Evolutionary conservation across 2,888 invertebrate genomes (phyloP).

Genomic region (Pilophorus perplexus): DNA sequence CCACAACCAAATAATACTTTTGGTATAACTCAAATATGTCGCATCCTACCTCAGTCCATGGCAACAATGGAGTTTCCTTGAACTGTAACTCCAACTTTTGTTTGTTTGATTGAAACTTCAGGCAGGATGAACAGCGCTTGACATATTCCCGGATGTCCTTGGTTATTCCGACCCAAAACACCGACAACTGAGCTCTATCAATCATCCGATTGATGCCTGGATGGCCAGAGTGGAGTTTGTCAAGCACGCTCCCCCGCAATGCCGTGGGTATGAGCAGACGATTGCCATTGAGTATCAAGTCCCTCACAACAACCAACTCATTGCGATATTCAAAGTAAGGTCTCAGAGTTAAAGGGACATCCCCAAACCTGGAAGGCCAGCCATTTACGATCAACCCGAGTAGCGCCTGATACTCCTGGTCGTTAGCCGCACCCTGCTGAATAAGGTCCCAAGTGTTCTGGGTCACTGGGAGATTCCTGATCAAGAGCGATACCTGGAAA

Average conservation of each 20-base stretch:
- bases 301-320: slow-evolving; percentile 34
- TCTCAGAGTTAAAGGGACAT: background rate
- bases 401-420: background rate
- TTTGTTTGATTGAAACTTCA: slow-evolving; percentile 41
- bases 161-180: slow-evolving; percentile 48
- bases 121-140: slow-evolving; percentile 45
- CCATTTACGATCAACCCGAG: background rate
- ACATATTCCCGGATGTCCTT: slow-evolving; percentile 45
- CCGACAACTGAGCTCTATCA: slow-evolving; percentile 46
- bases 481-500: slow-evolving; percentile 43
- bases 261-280: slow-evolving; percentile 24
- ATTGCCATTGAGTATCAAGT: slow-evolving; percentile 3
- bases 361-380: background rate
- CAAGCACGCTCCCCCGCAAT: slow-evolving; percentile 44
- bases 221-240: too few relatives aligned
- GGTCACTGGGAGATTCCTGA: slow-evolving; percentile 46
- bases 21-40: slow-evolving; percentile 50
- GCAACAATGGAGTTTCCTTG: background rate
- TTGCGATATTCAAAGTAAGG: slow-evolving; percentile 36
- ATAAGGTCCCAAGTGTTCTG: slow-evolving; percentile 43
- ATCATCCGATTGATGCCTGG: slow-evolving; percentile 44
- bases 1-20: slow-evolving; percentile 47
- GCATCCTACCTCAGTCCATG: slow-evolving; percentile 33
- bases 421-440: slow-evolving; percentile 41
- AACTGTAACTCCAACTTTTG: slow-evolving; percentile 5